A percentile compares a stretch with the other conserved stretches of the same genome.
Evolutionary conservation across 37 sponge, comb jelly and placozoan species (phyloP).

Genomic region (Geodia barretti): DNA sequence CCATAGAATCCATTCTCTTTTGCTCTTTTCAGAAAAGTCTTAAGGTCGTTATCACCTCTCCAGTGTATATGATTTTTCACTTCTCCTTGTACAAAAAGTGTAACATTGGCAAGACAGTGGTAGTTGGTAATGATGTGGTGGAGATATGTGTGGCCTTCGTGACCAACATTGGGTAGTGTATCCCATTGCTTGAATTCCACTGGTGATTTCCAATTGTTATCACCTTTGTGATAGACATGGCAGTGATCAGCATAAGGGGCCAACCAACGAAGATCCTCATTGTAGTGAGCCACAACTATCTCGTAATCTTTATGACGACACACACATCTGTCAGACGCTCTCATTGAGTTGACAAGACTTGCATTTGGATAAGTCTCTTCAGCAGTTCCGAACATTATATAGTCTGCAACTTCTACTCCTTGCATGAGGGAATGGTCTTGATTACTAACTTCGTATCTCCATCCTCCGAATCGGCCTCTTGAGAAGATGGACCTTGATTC

Average conservation of each 20-base stretch:
- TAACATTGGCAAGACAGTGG: constrained; percentile 7
- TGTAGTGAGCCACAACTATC: constrained; percentile 21
- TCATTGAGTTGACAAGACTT: constrained; percentile 33
- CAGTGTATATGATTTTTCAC: not conserved
- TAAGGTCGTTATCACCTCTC: no score
- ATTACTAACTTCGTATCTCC: constrained; percentile 40
- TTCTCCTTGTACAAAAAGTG: constrained; percentile 17
- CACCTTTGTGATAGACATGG: constrained; percentile 40
- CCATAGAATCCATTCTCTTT: no score
- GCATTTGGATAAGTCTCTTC: constrained; percentile 26
- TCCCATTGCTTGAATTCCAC: constrained; percentile 18
- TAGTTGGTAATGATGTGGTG: constrained; percentile 25
- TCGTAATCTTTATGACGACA: no score
- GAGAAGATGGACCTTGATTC: constrained; percentile 1
- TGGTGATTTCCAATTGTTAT: not conserved
- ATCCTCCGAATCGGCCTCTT: constrained; percentile 36
- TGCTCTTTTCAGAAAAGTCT: no score
- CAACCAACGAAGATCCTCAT: constrained; percentile 22
- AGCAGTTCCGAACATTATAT: not conserved
- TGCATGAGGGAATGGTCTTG: constrained; percentile 41
- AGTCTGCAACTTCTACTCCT: constrained; percentile 31
- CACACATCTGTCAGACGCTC: not conserved
- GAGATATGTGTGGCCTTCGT: constrained; percentile 25
- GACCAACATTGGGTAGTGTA: constrained; percentile 33
- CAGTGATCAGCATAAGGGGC: constrained; percentile 10